Percentiles rank a stretch among this genome's conserved stretches.
Evolutionary conservation across 2,888 invertebrate species (phyloP).

Genomic region (Caradrina kadenii): DNA sequence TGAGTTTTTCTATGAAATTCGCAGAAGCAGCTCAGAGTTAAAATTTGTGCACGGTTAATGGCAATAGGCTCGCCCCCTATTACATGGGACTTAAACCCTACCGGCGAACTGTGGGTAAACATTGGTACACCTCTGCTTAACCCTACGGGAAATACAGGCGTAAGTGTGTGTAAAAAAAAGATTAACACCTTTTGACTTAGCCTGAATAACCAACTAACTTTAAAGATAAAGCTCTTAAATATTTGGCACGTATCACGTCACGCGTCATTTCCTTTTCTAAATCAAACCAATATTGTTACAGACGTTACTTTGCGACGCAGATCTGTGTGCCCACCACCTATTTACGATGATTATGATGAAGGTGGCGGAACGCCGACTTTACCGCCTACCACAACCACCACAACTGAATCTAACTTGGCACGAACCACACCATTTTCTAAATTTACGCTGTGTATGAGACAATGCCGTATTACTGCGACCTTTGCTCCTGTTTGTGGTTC

Average conservation of each 20-base stretch:
- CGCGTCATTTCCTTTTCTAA: background rate
- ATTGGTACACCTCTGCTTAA: too few relatives aligned
- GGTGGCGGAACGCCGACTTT: background rate
- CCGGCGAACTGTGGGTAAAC: too few relatives aligned
- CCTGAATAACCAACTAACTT: too few relatives aligned
- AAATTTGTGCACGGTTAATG: too few relatives aligned
- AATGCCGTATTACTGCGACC: constrained; percentile 77
- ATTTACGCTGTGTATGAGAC: constrained; percentile 59
- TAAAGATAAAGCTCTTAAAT: background rate
- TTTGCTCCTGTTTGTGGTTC: constrained; percentile 87
- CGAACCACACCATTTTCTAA: constrained; percentile 26
- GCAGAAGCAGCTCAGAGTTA: too few relatives aligned
- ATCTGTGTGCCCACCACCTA: constrained; percentile 46
- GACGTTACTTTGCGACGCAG: constrained; percentile 40
- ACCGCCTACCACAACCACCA: background rate
- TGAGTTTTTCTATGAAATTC: too few relatives aligned
- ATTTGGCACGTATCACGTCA: background rate
- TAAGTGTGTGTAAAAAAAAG: too few relatives aligned
- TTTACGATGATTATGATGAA: background rate
- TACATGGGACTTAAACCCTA: too few relatives aligned
- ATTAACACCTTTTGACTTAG: too few relatives aligned
- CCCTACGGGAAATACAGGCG: too few relatives aligned
- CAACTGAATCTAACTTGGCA: background rate
- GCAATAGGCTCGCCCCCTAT: too few relatives aligned
- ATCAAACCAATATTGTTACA: constrained; percentile 9